Percentiles rank a stretch among this genome's conserved stretches.
Conservation (phyloP, 1,140 invertebrate species). For the Philaenus spumarius region DNA sequence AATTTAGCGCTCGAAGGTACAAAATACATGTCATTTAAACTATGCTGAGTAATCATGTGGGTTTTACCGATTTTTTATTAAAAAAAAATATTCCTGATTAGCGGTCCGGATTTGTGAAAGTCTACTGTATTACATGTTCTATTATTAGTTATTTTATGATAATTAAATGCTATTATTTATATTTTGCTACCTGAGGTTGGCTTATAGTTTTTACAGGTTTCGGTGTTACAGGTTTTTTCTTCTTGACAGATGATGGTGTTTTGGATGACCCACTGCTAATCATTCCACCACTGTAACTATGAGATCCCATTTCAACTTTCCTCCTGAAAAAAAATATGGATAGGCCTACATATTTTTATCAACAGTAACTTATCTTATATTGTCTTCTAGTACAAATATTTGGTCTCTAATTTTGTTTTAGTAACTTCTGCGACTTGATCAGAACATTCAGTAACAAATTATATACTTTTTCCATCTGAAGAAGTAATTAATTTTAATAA, state of each 20-base stretch:
- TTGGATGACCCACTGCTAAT: slow-evolving; percentile 21
- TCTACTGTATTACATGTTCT: neutral
- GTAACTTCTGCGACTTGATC: too few species aligned
- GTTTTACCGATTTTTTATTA: too few species aligned
- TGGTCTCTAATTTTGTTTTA: too few species aligned
- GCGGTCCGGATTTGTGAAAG: too few species aligned
- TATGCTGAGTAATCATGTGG: neutral
- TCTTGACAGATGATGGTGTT: slow-evolving; percentile 21
- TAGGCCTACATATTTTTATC: neutral
- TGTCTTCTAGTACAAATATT: too few species aligned
- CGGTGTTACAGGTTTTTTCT: slow-evolving; percentile 26
- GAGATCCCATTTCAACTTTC: slow-evolving; percentile 23
- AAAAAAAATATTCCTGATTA: too few species aligned
- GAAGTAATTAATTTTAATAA: too few species aligned
- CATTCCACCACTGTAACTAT: slow-evolving; percentile 3
- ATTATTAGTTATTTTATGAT: neutral
- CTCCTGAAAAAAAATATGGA: slow-evolving; percentile 12
- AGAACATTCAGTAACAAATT: too few species aligned
- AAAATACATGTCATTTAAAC: too few species aligned
- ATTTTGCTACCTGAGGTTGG: slow-evolving; percentile 19
- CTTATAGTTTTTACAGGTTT: slow-evolving; percentile 25
- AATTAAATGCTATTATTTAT: neutral
- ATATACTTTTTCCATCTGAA: too few species aligned
- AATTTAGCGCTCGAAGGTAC: too few species aligned
- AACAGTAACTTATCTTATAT: too few species aligned